Evolutionary conservation across 1,140 invertebrate species (phyloP), one percentile per base, ranked within the genome.

Genomic region (Tetramorium simillimum): DNA sequence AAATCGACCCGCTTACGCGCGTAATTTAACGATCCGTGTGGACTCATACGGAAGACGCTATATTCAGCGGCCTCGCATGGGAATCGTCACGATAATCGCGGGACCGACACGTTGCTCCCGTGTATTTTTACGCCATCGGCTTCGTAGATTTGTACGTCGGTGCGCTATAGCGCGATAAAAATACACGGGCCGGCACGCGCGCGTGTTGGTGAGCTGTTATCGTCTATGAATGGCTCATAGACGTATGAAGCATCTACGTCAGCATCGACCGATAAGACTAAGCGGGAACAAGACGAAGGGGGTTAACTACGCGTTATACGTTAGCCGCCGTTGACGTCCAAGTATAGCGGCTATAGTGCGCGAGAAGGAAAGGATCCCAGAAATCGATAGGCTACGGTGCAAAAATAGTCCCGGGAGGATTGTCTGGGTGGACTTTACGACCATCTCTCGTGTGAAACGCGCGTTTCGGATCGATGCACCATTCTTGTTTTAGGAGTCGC

Each of bases 221-320:
- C 88, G 88, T 85, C 89, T 90, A 90, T 89, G 89, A 89, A 90
- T 90, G 88, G 88, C 81, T 85, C 78, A 85, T 90, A 88, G 88
- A 88, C 88, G 86, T 67, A 82, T 62, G 69, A 88, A 82, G 51
- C 28, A 80, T 81, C 88, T 90, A 90, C 89, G 89, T 90, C 89
- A 90, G 89, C 89, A 90, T 90, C 86, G 89, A 89, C 86, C 89
- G 89, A 90, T 90, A 90, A 90, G 86, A 86, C 80, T 46, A 40
- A 70, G 62, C 62, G 63, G 51, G 33, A 28, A 49, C 33, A 65
- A 72, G 51, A 84, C 53, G 85, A 80, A 81, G 65, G 46, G 77
- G 65, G 85, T 67, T 86, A 76, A 77, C 75, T 75, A 86, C 76
- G 88, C 75, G 87, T 86, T 86, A 80, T 78, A 89, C 85, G 86